A percentile compares a stretch with the other conserved stretches of the same genome.
Conservation (phyloP, 2,888 invertebrate species). For the Noctua fimbriata region DNA sequence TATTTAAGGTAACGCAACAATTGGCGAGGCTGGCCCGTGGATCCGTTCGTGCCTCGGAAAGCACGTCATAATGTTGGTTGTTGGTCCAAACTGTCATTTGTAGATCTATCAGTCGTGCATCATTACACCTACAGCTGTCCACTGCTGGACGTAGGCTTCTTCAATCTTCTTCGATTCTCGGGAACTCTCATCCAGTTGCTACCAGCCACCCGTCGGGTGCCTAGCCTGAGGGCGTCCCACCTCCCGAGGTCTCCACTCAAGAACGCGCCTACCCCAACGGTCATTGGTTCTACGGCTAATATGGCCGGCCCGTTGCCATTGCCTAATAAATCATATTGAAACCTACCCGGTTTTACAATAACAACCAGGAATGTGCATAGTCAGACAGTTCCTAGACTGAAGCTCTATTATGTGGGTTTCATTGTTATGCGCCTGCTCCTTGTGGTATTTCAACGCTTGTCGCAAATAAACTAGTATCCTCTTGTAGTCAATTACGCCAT, state of each 20-base stretch:
- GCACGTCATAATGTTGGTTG: too few species aligned
- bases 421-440: rapidly evolving
- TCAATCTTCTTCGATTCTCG: background rate
- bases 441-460: slow-evolving; percentile 54
- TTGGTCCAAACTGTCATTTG: too few species aligned
- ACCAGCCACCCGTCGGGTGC: background rate
- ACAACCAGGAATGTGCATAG: slow-evolving; percentile 73
- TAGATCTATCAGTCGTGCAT: too few species aligned
- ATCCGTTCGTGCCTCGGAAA: too few species aligned
- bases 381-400: slow-evolving; percentile 70
- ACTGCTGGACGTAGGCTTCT: background rate
- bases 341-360: slow-evolving; percentile 73
- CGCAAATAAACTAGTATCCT: slow-evolving; percentile 68
- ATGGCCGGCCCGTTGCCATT: background rate
- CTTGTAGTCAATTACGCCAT: slow-evolving; percentile 71
- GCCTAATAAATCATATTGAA: background rate
- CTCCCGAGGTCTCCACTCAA: background rate
- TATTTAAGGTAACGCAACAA: background rate
- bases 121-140: too few species aligned
- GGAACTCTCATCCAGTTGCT: background rate
- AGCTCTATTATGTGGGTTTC: slow-evolving; percentile 58
- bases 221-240: background rate
- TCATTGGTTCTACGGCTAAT: background rate
- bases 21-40: too few species aligned
- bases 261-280: background rate